These are phyloP conservation scores for Auanema freiburgensis DNA, from an alignment of 2,888 invertebrate species.

Conservation along the genomic window DNA sequence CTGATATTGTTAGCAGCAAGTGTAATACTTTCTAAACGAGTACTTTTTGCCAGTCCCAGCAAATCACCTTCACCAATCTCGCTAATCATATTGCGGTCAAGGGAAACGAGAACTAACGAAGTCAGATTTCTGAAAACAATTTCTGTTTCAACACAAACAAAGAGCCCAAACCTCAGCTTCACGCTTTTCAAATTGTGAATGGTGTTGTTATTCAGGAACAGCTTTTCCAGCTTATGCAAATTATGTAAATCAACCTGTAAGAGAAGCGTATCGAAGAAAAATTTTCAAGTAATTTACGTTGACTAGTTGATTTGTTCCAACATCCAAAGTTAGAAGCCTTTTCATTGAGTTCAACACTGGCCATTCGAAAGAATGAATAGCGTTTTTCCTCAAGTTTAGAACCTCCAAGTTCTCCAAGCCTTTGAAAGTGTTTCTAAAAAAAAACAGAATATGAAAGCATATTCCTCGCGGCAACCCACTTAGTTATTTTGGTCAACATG, in stretches of 20 bases:
- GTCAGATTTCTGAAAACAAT: slow-evolving; percentile 39
- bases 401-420: slow-evolving; percentile 63
- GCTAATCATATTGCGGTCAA: slow-evolving; percentile 50
- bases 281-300: not conserved
- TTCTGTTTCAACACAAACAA: not conserved
- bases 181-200: slow-evolving; percentile 42
- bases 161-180: slow-evolving; percentile 16
- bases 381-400: slow-evolving; percentile 54
- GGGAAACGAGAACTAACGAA: slow-evolving; percentile 37
- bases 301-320: slow-evolving; percentile 64
- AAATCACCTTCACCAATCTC: slow-evolving; percentile 52
- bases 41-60: slow-evolving; percentile 31
- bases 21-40: slow-evolving; percentile 31
- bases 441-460: too few relatives aligned
- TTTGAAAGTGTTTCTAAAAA: slow-evolving; percentile 47
- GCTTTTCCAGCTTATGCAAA: slow-evolving; percentile 45
- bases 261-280: not conserved
- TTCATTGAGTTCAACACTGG: slow-evolving; percentile 49
- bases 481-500: slow-evolving; percentile 51
- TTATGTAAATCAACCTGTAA: slow-evolving; percentile 27
- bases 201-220: slow-evolving; percentile 60
- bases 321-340: slow-evolving; percentile 61
- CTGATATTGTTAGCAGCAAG: slow-evolving; percentile 43
- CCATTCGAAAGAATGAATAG: slow-evolving; percentile 45
- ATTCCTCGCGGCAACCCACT: slow-evolving; percentile 21